Evolutionary conservation across 1,140 invertebrate species (phyloP), one percentile per base, ranked within the genome.

Genomic region (Scaptodrosophila lebanonensis): DNA sequence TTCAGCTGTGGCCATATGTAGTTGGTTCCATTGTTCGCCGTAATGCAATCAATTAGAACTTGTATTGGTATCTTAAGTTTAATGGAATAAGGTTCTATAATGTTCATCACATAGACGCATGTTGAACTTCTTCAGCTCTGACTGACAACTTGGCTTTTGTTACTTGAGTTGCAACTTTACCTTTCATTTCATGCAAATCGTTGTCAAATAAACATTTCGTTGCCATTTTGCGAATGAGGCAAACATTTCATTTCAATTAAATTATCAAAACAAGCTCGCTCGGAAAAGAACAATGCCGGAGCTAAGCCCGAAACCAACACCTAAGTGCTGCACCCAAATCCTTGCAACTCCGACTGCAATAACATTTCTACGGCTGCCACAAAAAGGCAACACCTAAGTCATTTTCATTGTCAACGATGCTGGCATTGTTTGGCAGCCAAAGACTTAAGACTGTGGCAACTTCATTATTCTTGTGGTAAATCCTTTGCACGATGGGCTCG

Each of bases 381-480:
- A 65, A 50, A 64, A 32, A 33, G 35, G 36, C 61, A 50, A 71
- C 70, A 77, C 59, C 67, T 66, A 50, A 75, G 69, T 65, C 73
- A 53, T 38, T 49, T 40, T 7, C 64, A 68, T 77, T 72, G 72
- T 67, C 63, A 70, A 20, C 33, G 30, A n/a, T 36, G 33, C 39
- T 57, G 33, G 49, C 72, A 76, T 77, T 76, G 72, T 77, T 71
- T 51, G 50, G 39, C 17, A 35, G 25, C 64, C 20, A 47, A 52
- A 66, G 73, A 82, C 75, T 82, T 82, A 82, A 82, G 75, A 82
- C 68, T 64, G n/a, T 71, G 73, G 52, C 64, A 82, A 82, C 66
- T 64, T 64, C 69, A 82, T 82, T 82, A 82, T 82, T 73, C 57
- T 62, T 61, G 56, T 75, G 75, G 68, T 69, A 70, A 66, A 7